Percentiles rank a stretch among this genome's conserved stretches.
phyloP scores from a whole-genome alignment of 37 sponge, comb jelly and placozoan species.

The Aplysina aerophoba region DNA sequence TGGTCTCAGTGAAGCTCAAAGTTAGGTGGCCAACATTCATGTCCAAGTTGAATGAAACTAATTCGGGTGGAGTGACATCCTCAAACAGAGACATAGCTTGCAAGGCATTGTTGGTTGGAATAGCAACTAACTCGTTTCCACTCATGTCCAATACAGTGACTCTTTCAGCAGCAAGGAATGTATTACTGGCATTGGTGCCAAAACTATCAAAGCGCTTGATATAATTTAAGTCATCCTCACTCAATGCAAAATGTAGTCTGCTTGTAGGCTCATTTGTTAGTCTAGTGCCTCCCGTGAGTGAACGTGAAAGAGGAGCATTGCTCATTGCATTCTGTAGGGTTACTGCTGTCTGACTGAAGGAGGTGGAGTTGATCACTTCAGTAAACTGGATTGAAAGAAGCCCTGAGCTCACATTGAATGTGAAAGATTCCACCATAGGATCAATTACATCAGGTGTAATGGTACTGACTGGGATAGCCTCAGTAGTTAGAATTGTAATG shows the following conservation, averaged over 20 bases:
- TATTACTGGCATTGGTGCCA: constrained; percentile 63
- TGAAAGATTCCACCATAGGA: constrained; percentile 59
- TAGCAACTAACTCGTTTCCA: constrained; percentile 53
- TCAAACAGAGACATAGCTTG: constrained; percentile 54
- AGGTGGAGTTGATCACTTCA: constrained; percentile 75
- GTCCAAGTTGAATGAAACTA: constrained; percentile 70
- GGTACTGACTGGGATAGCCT: constrained; percentile 56
- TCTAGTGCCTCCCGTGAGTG: constrained; percentile 66
- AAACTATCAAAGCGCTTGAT: constrained; percentile 76
- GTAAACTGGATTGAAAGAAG: constrained; percentile 66
- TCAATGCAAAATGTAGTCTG: constrained; percentile 56
- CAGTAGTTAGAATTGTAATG: constrained; percentile 47
- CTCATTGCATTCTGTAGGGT: constrained; percentile 51
- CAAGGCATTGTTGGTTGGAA: constrained; percentile 34
- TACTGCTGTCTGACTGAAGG: constrained; percentile 51
- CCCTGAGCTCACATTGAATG: constrained; percentile 76
- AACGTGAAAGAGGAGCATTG: neutral
- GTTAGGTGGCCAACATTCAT: constrained; percentile 55
- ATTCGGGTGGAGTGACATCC: constrained; percentile 71
- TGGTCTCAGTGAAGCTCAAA: constrained; percentile 78
- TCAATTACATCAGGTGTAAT: constrained; percentile 55
- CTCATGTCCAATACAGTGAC: constrained; percentile 64
- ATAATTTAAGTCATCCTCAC: constrained; percentile 66
- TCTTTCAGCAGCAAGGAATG: constrained; percentile 51
- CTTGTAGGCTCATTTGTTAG: constrained; percentile 49